Evolutionary conservation across 2,113 vertebrate genomes (phyloP).

Genomic region (Caretta caretta): DNA sequence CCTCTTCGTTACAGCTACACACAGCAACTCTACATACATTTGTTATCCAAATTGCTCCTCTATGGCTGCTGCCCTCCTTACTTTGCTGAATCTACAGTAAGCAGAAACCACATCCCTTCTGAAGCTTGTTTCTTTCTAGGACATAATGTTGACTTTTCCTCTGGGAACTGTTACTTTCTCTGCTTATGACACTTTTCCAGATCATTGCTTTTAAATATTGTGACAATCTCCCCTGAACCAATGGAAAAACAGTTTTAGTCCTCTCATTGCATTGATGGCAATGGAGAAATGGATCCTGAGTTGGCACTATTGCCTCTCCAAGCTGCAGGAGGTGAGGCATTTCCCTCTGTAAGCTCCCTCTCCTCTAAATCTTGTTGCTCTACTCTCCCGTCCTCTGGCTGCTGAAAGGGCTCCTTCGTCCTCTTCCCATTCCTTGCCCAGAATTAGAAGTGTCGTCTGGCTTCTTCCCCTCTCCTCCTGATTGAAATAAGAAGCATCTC

Average conservation of each 20-base stretch:
- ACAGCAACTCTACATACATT: not conserved
- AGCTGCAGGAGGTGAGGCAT: not conserved
- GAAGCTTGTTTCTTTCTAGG: not conserved
- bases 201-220: not conserved
- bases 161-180: not conserved
- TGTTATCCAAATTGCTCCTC: not conserved
- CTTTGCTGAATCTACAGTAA: not conserved
- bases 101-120: not conserved
- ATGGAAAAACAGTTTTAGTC: not conserved
- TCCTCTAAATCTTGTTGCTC: not conserved
- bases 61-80: not conserved
- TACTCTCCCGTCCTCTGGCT: not conserved
- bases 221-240: not conserved
- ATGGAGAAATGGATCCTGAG: not conserved
- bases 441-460: not conserved
- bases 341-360: not conserved
- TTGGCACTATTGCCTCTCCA: not conserved
- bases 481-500: no score
- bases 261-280: not conserved
- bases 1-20: not conserved
- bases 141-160: not conserved
- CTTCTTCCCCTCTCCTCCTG: not conserved
- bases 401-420: not conserved
- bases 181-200: not conserved
- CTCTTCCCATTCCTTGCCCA: not conserved